Evolutionary conservation across 2,113 vertebrate genomes (phyloP).

Genomic region (Edolisoma coerulescens): DNA sequence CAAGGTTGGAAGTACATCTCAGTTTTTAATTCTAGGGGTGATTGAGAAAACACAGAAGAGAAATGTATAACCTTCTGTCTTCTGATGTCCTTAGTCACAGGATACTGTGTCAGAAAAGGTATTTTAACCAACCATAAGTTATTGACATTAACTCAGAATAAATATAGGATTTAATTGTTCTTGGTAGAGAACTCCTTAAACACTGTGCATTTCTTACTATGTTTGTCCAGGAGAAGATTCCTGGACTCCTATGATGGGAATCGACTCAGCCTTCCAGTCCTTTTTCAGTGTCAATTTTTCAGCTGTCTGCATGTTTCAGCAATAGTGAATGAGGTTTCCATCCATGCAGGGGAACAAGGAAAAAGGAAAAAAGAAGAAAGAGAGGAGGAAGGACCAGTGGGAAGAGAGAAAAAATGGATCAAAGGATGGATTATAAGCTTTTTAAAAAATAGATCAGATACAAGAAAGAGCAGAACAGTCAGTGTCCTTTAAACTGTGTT

Average conservation of each 20-base stretch:
- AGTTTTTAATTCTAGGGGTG: neutral
- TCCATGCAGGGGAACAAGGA: neutral
- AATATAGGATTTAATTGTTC: neutral
- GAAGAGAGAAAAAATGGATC: neutral
- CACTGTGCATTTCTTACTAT: neutral
- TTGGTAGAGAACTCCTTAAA: neutral
- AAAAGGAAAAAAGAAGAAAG: neutral
- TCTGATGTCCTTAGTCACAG: neutral
- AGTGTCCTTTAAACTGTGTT: neutral
- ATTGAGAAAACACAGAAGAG: accelerated
- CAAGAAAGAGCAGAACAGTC: neutral
- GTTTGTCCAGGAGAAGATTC: neutral
- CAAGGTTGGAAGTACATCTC: neutral
- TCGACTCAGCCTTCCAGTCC: neutral
- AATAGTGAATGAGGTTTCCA: neutral
- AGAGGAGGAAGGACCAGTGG: neutral
- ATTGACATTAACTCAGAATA: neutral
- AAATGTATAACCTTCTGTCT: neutral
- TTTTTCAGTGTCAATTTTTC: neutral
- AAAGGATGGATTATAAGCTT: neutral
- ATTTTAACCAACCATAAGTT: neutral
- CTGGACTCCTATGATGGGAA: neutral
- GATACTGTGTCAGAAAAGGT: neutral
- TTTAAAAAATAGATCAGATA: neutral
- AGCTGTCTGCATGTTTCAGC: neutral